Percentiles rank a stretch among this genome's conserved stretches.
These are phyloP conservation scores for Listronotus bonariensis DNA, from an alignment of 1,140 invertebrate genomes.

Conservation along the genomic window DNA sequence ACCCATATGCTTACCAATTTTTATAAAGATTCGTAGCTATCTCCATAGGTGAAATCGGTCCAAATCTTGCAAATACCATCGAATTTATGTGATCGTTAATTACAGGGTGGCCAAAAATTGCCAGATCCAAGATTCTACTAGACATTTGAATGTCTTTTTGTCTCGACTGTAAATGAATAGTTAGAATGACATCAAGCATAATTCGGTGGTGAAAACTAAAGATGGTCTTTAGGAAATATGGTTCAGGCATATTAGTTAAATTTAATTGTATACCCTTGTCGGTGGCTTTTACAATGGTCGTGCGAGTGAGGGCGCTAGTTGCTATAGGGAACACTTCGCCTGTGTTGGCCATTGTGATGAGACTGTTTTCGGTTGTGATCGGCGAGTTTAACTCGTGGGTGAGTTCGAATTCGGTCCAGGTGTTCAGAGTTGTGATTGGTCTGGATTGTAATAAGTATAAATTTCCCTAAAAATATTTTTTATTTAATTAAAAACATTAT, in stretches of 20 bases:
- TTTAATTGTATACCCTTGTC: constrained; percentile 50
- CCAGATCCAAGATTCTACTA: constrained; percentile 56
- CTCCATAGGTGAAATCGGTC: constrained; percentile 25
- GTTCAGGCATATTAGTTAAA: constrained; percentile 22
- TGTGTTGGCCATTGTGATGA: constrained; percentile 62
- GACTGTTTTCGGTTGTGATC: constrained; percentile 60
- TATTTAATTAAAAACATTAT: too few relatives aligned
- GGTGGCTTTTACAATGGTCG: constrained; percentile 48
- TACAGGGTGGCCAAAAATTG: constrained; percentile 64
- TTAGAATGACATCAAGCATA: constrained; percentile 35
- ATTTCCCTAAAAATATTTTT: constrained; percentile 51
- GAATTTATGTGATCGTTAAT: constrained; percentile 59
- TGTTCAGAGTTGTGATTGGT: constrained; percentile 71
- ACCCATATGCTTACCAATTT: background rate
- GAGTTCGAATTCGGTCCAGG: constrained; percentile 74
- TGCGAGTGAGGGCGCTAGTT: constrained; percentile 50
- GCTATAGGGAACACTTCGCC: constrained; percentile 63
- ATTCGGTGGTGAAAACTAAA: constrained; percentile 26
- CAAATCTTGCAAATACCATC: constrained; percentile 56
- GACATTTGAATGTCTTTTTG: constrained; percentile 30
- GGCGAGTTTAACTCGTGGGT: constrained; percentile 72
- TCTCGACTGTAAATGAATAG: constrained; percentile 28
- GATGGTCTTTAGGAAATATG: constrained; percentile 7
- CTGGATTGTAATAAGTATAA: constrained; percentile 73
- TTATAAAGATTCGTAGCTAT: background rate